Base-by-base conservation (phyloP, 2,888 invertebrate species). In the Arrhopalites spinosus region DNA sequence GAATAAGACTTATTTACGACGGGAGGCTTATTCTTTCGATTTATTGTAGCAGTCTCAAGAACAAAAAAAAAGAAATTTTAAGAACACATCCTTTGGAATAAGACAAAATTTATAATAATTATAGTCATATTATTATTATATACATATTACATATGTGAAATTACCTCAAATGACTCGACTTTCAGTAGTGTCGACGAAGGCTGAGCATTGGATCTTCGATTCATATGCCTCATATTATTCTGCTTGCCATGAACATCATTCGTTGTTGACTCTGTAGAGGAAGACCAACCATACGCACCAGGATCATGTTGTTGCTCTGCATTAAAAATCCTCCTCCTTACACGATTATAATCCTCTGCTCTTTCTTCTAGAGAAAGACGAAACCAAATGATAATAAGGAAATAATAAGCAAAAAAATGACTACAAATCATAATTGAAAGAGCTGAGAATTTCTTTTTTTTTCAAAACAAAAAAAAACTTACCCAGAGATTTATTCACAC, bases 341-440 rank as follows among this genome's bases (percentile, higher is more conserved):
- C 93, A 84, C 92, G 90, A 85, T 94, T 93, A 85, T 96, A 96
- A 83, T 94, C 93, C 84, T 92, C 92, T 86, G 95, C 94, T 36
- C 96, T 88, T 86, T 96, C 96, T 86, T 97, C 96, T 83, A 96
- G 91, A n/a, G 3, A 13, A 50, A 50, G 15, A n/a, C 50, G n/a
- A 8, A 50, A 50, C 36, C 11, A 11, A 36, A 36, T 36, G 36
- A n/a, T n/a, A n/a, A n/a, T n/a, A n/a, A n/a, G n/a, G n/a, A 36
- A 36, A 36, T 36, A 36, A 36, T 36, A 36, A n/a, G n/a, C n/a
- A n/a, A 36, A 7, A 36, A 36, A 36, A 7, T 36, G 36, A 36
- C 3, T 36, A 36, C 36, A 36, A 36, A 36, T n/a, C n/a, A n/a
- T n/a, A n/a, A n/a, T n/a, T 36, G 36, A 36, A 11, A 36, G 36